Percentiles rank a stretch among this genome's conserved stretches.
These are phyloP conservation scores for Botia kubotai DNA, from an alignment of 2,797 vertebrate genomes.

Conservation along the genomic window DNA sequence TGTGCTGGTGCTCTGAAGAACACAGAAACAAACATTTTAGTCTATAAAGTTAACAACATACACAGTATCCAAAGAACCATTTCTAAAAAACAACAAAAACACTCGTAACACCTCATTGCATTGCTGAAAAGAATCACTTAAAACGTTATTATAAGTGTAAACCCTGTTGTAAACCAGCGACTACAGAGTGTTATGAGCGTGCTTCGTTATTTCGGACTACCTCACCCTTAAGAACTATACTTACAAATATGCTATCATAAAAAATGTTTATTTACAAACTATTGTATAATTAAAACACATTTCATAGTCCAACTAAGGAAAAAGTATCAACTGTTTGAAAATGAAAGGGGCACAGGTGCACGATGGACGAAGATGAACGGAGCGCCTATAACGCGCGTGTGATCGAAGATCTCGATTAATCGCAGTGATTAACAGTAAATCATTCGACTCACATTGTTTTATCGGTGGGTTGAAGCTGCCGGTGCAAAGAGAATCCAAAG, in stretches of 20 bases:
- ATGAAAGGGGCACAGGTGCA: slow-evolving; percentile 26
- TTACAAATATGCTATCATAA: too few species aligned
- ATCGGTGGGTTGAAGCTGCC: slow-evolving; percentile 86
- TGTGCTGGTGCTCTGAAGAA: too few species aligned
- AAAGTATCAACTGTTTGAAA: neutral
- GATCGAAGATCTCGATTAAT: neutral
- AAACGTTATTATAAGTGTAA: neutral
- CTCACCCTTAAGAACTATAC: neutral
- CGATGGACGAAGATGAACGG: neutral
- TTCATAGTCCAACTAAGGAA: neutral
- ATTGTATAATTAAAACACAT: too few species aligned
- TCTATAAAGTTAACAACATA: too few species aligned
- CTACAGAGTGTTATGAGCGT: neutral
- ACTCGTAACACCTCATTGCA: too few species aligned
- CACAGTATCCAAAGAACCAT: too few species aligned
- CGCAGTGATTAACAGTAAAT: neutral
- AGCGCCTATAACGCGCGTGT: neutral
- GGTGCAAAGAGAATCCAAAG: slow-evolving; percentile 95
- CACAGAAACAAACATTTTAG: too few species aligned
- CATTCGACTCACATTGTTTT: slow-evolving; percentile 87
- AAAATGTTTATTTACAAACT: neutral
- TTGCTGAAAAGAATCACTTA: neutral
- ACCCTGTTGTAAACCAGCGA: slow-evolving; percentile 2
- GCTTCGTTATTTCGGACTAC: neutral
- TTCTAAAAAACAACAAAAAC: too few species aligned